Evolutionary conservation across 2,797 vertebrate genomes (phyloP).

Genomic region (Tapirus indicus): DNA sequence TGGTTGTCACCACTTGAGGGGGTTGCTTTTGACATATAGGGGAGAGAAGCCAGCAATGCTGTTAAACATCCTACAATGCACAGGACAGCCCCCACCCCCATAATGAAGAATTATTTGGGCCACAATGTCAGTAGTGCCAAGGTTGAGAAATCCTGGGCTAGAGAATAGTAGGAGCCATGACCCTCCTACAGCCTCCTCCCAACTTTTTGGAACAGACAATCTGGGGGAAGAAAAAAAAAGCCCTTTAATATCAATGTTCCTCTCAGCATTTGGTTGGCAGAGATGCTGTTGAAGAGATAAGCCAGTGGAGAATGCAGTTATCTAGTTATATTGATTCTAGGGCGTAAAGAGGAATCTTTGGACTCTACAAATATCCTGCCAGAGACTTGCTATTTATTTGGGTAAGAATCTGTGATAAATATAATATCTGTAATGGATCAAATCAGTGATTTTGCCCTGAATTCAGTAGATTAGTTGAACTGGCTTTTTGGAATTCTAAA

Average conservation of each 20-base stretch:
- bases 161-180: not conserved
- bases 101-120: not conserved
- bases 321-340: not conserved
- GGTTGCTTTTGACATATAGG: not conserved
- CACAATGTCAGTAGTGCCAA: not conserved
- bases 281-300: not conserved
- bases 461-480: constrained; percentile 31
- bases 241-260: not conserved
- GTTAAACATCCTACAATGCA: not conserved
- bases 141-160: not conserved
- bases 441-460: not conserved
- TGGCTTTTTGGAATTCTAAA: not conserved
- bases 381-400: not conserved
- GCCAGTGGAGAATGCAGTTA: not conserved
- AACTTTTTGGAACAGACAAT: not conserved
- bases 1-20: not conserved
- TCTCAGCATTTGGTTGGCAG: not conserved
- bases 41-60: not conserved
- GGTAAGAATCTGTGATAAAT: not conserved
- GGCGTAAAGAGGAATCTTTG: not conserved
- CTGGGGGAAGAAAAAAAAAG: not conserved
- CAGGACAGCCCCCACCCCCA: fast-evolving
- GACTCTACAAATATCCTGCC: not conserved
- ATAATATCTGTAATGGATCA: not conserved
- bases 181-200: not conserved